phyloP scores from a whole-genome alignment of 1,140 invertebrate genomes.

The Saccostrea glomerata region DNA sequence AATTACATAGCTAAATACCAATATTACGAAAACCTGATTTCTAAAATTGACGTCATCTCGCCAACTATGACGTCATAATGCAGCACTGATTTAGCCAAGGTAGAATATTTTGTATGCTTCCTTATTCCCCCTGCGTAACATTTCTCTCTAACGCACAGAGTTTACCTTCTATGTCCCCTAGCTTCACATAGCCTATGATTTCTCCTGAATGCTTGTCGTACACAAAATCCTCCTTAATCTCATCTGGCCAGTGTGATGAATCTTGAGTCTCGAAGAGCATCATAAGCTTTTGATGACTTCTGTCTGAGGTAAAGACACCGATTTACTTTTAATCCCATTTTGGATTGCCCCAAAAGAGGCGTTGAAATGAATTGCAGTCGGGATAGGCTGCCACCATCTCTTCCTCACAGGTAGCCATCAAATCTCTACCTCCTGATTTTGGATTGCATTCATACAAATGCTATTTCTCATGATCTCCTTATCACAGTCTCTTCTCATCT shows the following conservation, averaged over 20 bases:
- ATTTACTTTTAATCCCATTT: conserved; percentile 36
- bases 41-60: no score
- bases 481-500: conserved; percentile 26
- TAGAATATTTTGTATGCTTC: no score
- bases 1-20: no score
- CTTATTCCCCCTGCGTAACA: no score
- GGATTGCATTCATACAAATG: neutral
- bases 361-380: neutral
- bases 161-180: no score
- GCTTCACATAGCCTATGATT: no score
- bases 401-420: neutral
- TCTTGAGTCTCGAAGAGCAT: conserved; percentile 51
- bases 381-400: neutral
- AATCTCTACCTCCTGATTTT: conserved; percentile 1
- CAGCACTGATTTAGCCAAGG: no score
- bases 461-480: neutral
- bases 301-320: conserved; percentile 54
- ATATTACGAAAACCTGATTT: no score
- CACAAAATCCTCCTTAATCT: no score
- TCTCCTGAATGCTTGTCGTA: neutral
- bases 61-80: no score
- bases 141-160: no score
- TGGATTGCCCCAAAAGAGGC: neutral
- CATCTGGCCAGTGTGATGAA: conserved; percentile 56
- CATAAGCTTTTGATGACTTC: conserved; percentile 50